Evolutionary conservation across 2,797 vertebrate genomes (phyloP).

Genomic region (Oryzias dopingdopingensis): DNA sequence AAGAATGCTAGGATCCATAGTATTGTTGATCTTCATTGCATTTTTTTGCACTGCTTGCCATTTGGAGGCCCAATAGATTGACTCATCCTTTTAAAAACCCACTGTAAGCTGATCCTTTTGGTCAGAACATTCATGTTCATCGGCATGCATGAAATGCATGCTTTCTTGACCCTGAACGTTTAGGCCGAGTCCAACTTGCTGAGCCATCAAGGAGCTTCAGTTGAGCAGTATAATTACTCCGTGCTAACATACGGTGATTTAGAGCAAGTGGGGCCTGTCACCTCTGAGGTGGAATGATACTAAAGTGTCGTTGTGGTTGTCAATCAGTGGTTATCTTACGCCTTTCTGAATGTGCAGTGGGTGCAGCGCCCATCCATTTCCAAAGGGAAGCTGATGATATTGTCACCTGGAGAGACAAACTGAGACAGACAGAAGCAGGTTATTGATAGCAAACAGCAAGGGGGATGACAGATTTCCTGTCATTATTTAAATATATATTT

Average conservation of each 20-base stretch:
- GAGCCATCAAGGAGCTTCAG: slow-evolving; percentile 52
- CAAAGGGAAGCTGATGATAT: slow-evolving; percentile 45
- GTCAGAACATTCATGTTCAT: slow-evolving; percentile 3
- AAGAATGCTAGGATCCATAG: no score
- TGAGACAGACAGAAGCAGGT: slow-evolving; percentile 30
- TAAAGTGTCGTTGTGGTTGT: slow-evolving; percentile 39
- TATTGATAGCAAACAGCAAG: slow-evolving; percentile 38
- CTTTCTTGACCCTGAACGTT: slow-evolving; percentile 10
- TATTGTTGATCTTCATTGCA: no score
- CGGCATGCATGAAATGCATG: slow-evolving; percentile 17
- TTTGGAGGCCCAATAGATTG: neutral
- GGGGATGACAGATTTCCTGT: slow-evolving; percentile 42
- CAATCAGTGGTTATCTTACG: slow-evolving; percentile 57
- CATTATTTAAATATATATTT: slow-evolving; percentile 54
- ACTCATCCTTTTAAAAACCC: slow-evolving; percentile 51
- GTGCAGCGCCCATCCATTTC: slow-evolving; percentile 41
- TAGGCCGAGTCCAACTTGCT: slow-evolving; percentile 31
- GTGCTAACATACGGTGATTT: slow-evolving; percentile 47
- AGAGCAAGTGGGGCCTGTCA: slow-evolving; percentile 44
- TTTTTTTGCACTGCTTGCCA: neutral
- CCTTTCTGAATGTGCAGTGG: slow-evolving; percentile 40
- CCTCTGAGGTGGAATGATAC: slow-evolving; percentile 48
- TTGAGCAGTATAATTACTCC: slow-evolving; percentile 55
- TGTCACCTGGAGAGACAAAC: slow-evolving; percentile 47
- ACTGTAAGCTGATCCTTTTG: slow-evolving; percentile 10